These are phyloP conservation scores for Pseudoatta argentina DNA, from an alignment of 1,140 invertebrate species.

Conservation along the genomic window DNA sequence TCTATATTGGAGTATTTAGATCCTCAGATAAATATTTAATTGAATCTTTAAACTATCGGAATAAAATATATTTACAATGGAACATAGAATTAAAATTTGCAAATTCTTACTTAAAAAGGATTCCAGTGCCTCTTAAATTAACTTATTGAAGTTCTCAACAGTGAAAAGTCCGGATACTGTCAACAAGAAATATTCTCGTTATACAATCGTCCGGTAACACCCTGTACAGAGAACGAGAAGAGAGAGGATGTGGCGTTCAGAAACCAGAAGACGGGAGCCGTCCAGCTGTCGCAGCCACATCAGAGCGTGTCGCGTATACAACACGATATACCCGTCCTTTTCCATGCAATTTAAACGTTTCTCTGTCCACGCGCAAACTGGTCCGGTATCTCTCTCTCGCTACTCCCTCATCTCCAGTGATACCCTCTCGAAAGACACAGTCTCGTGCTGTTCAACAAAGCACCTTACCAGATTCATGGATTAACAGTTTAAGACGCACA, in stretches of 20 bases:
- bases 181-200: background rate
- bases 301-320: slow-evolving; percentile 63
- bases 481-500: background rate
- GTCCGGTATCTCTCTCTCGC: slow-evolving; percentile 32
- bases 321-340: slow-evolving; percentile 37
- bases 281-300: slow-evolving; percentile 69
- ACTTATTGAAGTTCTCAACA: background rate
- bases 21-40: background rate
- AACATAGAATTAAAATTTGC: background rate
- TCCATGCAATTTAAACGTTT: slow-evolving; percentile 64
- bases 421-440: slow-evolving; percentile 15
- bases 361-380: slow-evolving; percentile 46
- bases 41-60: background rate
- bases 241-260: slow-evolving; percentile 38
- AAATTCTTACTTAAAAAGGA: background rate
- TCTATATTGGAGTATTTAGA: background rate
- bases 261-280: slow-evolving; percentile 53
- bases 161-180: background rate
- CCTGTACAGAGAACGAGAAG: slow-evolving; percentile 57
- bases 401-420: slow-evolving; percentile 20
- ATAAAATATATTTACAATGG: background rate
- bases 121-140: background rate
- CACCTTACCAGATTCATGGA: slow-evolving; percentile 9
- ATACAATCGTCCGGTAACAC: slow-evolving; percentile 14
- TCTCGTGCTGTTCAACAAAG: background rate